Evolutionary conservation across 2,797 vertebrate genomes (phyloP), one percentile per base, ranked within the genome.

Genomic region (Spheniscus humboldti): DNA sequence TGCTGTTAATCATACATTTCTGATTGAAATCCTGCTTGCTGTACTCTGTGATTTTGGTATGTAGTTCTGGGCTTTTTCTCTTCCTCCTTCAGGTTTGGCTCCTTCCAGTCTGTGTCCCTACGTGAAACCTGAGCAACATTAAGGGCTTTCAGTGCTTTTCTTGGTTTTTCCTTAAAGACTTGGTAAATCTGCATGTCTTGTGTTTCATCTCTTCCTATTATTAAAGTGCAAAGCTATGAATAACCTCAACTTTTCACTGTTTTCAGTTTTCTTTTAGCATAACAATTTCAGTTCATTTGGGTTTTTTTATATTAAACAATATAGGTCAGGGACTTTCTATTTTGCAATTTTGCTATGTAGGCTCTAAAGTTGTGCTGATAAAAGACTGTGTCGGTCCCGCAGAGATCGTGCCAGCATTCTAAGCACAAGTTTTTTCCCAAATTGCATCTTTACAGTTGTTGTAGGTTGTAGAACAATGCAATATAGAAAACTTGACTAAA

Each of bases 61-160:
- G 79, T 97, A 98, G 97, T 98, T 97, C 98, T 97, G 98, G 98
- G 98, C 98, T 98, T 98, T 98, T 98, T 99, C 98, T 99, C 98
- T 99, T 99, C 98, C 98, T 99, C 97, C 98, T 98, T 98, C 99
- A 99, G 99, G 99, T 99, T 98, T 99, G 99, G 99, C 99, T 99
- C 99, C 99, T 99, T 99, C 99, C 99, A 99, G 99, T 98, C 98
- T 99, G 99, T 99, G 99, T 99, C 99, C 99, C 99, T 99, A 99
- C 99, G 99, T 99, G 99, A 99, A 99, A 99, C 99, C 99, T 99
- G 99, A 99, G 98, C 99, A 99, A 98, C 99, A 99, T 98, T 99
- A 99, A 99, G 99, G 96, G 99, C 99, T 98, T 98, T 99, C 99
- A 98, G 99, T 99, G 99, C 99, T 99, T 99, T 99, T 99, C 99